Percentiles rank a stretch among this genome's conserved stretches.
Conservation (phyloP, 2,888 invertebrate genomes). For the Lissonota sp. region DNA sequence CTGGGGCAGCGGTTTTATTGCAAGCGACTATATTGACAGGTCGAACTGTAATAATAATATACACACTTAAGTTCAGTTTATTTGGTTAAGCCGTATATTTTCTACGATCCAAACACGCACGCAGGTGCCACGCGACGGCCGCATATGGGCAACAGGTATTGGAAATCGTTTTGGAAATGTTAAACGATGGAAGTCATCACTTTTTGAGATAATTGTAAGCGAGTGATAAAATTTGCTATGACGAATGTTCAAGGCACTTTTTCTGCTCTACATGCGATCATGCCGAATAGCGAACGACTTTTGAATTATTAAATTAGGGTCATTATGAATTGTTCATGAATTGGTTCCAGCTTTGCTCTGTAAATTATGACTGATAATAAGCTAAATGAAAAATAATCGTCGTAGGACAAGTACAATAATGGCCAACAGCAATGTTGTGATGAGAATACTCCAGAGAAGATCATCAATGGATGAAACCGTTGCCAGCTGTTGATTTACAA, state of each 20-base stretch:
- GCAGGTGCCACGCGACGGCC: no score
- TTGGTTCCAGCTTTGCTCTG: constrained; percentile 14
- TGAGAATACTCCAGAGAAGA: constrained; percentile 84
- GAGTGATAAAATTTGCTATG: not conserved
- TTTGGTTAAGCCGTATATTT: no score
- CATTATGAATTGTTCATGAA: constrained; percentile 67
- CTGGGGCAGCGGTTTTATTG: no score
- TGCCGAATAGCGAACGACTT: not conserved
- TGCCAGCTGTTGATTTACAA: constrained; percentile 76
- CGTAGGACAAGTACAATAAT: constrained; percentile 84
- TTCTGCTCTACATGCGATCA: not conserved
- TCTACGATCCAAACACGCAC: no score
- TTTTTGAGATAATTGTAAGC: not conserved
- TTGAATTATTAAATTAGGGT: constrained; percentile 9
- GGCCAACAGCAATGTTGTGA: constrained; percentile 83
- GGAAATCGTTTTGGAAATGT: no score
- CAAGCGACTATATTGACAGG: no score
- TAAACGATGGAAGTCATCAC: no score
- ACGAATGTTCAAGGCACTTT: not conserved
- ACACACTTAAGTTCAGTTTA: no score
- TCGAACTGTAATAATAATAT: no score
- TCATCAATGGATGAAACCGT: constrained; percentile 83
- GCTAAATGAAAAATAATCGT: constrained; percentile 84
- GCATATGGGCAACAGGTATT: no score
- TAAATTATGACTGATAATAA: constrained; percentile 16